Percentiles rank a stretch among this genome's conserved stretches.
These are phyloP conservation scores for Danionella dracula DNA, from an alignment of 2,797 vertebrate genomes.

Conservation along the genomic window DNA sequence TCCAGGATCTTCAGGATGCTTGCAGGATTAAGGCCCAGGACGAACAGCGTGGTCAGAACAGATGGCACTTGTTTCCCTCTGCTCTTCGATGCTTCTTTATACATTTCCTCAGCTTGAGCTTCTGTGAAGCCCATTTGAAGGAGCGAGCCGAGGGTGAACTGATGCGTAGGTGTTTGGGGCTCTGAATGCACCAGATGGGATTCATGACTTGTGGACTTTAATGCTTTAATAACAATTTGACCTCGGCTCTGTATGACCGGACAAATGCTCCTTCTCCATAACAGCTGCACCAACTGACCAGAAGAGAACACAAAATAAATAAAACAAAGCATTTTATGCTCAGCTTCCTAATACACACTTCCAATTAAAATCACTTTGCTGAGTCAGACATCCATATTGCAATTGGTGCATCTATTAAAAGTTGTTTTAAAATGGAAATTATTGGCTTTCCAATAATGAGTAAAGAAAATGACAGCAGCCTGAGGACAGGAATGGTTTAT, in stretches of 20 bases:
- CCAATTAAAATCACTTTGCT: too few relatives aligned
- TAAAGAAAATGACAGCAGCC: too few relatives aligned
- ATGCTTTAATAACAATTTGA: constrained; percentile 42
- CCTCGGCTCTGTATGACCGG: background rate
- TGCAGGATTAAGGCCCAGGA: constrained; percentile 72
- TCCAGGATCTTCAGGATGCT: constrained; percentile 64
- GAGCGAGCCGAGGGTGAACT: constrained; percentile 50
- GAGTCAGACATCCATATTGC: too few relatives aligned
- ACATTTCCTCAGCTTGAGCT: constrained; percentile 58
- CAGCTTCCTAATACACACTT: too few relatives aligned
- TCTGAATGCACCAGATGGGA: background rate
- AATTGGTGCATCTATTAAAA: too few relatives aligned
- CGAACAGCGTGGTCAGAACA: constrained; percentile 63
- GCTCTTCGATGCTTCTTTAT: constrained; percentile 38
- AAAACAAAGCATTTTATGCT: too few relatives aligned
- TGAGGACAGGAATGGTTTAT: too few relatives aligned
- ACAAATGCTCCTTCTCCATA: constrained; percentile 30
- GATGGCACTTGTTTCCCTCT: constrained; percentile 48
- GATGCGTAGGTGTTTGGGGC: background rate
- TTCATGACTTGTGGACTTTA: background rate
- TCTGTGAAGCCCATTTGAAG: constrained; percentile 76
- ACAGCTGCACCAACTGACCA: constrained; percentile 55
- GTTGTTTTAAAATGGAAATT: too few relatives aligned
- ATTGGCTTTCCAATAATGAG: too few relatives aligned
- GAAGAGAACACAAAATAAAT: background rate